Evolutionary conservation across 2,797 vertebrate genomes (phyloP), one percentile per base, ranked within the genome.

Genomic region (Spheniscus humboldti): DNA sequence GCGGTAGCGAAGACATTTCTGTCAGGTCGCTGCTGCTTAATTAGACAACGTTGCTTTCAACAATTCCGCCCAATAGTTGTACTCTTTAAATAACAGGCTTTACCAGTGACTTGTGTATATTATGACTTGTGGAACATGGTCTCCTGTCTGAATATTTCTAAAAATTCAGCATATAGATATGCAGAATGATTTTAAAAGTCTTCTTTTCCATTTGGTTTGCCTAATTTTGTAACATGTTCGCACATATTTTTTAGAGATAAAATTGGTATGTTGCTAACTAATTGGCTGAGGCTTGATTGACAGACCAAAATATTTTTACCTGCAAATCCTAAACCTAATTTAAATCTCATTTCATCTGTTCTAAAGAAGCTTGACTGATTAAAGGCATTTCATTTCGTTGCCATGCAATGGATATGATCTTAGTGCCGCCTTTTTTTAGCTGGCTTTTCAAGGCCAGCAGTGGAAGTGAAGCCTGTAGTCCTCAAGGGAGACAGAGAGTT

Each of bases 1-100:
- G 86, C 12, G 4, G 20, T 57, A 80, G 93, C 53, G 24, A 95
- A 83, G 91, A 92, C 76, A 64, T 73, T 95, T 94, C 90, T 96
- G 91, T 95, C 95, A 92, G 76, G 88, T 96, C 1, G 2, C 71
- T 90, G 72, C 81, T 90, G 91, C 72, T 96, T 97, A 94, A 96
- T 97, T 88, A 94, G 96, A 45, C 43, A 59, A 45, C 20, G 50
- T 50, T 93, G 72, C 72, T 94, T 96, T 92, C 88, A 71, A 24
- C 75, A 95, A 2, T 67, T 89, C 92, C 78, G 33, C 85, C 84
- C 19, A n/a, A 7, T 53, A 91, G 74, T 23, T 95, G 75, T 91
- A 62, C 53, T 95, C 72, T 52, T 95, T 76, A 94, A 92, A 88
- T 37, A 88, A 28, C 69, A 74, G 81, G 18, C 82, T 95, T 91